Conservation (phyloP, 2,888 invertebrate species). For the Ectemnius lituratus region DNA sequence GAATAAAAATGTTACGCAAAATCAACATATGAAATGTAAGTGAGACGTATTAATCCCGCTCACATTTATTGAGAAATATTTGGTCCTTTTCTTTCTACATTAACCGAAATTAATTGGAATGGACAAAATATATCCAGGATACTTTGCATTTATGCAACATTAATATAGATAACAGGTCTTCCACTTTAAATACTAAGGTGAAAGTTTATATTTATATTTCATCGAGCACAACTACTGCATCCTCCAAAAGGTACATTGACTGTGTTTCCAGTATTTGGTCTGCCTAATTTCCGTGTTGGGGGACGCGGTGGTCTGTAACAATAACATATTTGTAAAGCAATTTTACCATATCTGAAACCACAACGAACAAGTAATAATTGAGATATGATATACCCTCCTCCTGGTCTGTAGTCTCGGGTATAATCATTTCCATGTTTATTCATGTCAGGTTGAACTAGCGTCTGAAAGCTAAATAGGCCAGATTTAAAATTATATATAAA, state of each 20-base stretch:
- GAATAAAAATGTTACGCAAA: constrained; percentile 46
- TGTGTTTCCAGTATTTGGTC: constrained; percentile 54
- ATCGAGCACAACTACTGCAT: constrained; percentile 65
- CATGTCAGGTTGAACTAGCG: constrained; percentile 60
- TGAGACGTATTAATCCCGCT: not conserved
- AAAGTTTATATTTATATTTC: constrained; percentile 9
- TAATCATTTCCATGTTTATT: constrained; percentile 48
- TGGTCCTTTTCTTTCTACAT: not conserved
- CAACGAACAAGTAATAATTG: not conserved
- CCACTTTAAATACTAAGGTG: not conserved
- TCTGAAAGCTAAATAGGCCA: constrained; percentile 60
- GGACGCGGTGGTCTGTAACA: constrained; percentile 61
- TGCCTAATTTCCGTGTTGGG: constrained; percentile 63
- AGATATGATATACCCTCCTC: constrained; percentile 59
- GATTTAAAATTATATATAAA: not conserved
- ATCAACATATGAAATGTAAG: not conserved
- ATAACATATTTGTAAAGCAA: not conserved
- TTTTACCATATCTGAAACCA: not conserved
- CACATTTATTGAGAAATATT: constrained; percentile 10
- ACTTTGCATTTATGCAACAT: constrained; percentile 10
- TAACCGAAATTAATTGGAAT: not conserved
- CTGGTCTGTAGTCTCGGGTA: constrained; percentile 60
- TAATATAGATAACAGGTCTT: constrained; percentile 9
- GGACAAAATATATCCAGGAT: not conserved
- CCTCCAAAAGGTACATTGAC: constrained; percentile 65